Conservation (phyloP, 1,140 invertebrate genomes). For the Drosophila punjabiensis region DNA sequence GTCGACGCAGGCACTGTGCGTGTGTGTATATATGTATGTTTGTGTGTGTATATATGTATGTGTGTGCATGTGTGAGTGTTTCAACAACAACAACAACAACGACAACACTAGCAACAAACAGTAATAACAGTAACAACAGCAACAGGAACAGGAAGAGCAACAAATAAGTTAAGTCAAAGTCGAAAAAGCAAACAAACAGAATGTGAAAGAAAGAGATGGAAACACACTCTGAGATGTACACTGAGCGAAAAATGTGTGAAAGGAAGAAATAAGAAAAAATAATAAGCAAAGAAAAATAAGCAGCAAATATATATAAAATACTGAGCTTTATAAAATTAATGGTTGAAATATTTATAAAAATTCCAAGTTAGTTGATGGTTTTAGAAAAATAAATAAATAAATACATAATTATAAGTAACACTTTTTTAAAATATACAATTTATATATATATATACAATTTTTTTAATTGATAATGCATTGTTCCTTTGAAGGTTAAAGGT, state of each 20-base stretch:
- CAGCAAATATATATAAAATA: too few species aligned
- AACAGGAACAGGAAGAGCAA: conserved; percentile 57
- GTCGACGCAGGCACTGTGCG: conserved; percentile 24
- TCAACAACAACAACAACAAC: conserved; percentile 30
- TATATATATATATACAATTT: too few species aligned
- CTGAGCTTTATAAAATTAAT: not conserved
- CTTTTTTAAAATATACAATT: too few species aligned
- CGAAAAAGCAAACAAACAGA: conserved; percentile 72
- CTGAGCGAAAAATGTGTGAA: not conserved
- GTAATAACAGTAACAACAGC: conserved; percentile 19
- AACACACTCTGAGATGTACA: conserved; percentile 3
- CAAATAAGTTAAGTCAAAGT: conserved; percentile 83
- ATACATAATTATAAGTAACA: too few species aligned
- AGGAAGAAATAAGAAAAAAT: too few species aligned
- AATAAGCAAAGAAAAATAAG: too few species aligned
- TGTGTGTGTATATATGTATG: not conserved
- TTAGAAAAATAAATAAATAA: too few species aligned
- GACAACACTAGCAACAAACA: conserved; percentile 50
- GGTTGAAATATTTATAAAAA: too few species aligned
- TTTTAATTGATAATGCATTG: too few species aligned
- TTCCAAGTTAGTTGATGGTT: too few species aligned
- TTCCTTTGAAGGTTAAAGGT: too few species aligned
- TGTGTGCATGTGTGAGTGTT: not conserved
- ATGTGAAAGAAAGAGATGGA: conserved; percentile 16
- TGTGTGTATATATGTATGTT: conserved; percentile 3